Conservation (phyloP, 1,140 invertebrate species). For the Polyergus mexicanus region DNA sequence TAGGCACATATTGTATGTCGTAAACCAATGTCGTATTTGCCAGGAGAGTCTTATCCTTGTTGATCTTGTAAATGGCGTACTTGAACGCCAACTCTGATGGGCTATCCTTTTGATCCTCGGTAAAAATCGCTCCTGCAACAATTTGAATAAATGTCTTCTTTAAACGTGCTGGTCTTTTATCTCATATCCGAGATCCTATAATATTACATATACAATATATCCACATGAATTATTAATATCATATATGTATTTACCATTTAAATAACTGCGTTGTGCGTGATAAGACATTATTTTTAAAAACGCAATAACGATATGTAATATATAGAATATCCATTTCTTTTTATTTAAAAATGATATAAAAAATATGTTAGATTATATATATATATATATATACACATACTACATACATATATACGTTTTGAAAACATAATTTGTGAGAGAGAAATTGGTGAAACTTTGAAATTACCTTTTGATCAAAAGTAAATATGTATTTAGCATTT, state of each 20-base stretch:
- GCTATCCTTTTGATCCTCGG: conserved; percentile 94
- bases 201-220: neutral
- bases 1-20: conserved; percentile 95
- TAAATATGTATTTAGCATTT: neutral
- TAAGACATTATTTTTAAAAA: conserved; percentile 6
- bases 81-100: conserved; percentile 96
- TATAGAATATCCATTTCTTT: neutral
- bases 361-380: neutral
- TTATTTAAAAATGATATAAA: neutral
- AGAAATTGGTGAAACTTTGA: neutral
- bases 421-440: neutral
- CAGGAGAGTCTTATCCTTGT: conserved; percentile 93
- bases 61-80: conserved; percentile 96
- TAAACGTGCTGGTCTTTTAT: conserved; percentile 20
- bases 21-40: conserved; percentile 95
- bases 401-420: neutral
- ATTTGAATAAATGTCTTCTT: conserved; percentile 59
- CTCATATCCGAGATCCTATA: neutral
- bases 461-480: neutral
- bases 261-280: neutral
- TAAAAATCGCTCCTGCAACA: conserved; percentile 95
- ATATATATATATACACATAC: too few species aligned
- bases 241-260: neutral
- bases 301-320: neutral
- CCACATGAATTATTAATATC: conserved; percentile 45